These are phyloP conservation scores for Silvanus unidentatus DNA, from an alignment of 2,888 invertebrate species.

Conservation along the genomic window DNA sequence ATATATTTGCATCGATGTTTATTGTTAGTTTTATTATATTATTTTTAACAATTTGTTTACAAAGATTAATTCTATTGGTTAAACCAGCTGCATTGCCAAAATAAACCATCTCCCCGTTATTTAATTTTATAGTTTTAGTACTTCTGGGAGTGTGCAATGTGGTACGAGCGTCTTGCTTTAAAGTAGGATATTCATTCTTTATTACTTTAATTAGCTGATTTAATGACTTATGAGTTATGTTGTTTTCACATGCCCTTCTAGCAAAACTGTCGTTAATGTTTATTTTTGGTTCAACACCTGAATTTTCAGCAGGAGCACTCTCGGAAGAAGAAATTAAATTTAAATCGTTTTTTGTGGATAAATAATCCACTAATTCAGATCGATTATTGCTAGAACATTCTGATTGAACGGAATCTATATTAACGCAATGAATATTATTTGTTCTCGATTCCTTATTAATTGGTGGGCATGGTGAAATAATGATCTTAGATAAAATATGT, in stretches of 20 bases:
- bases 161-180: conserved; percentile 1
- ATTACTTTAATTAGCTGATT: conserved; percentile 1
- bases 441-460: background rate
- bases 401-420: too few relatives aligned
- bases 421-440: background rate
- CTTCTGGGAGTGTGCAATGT: background rate
- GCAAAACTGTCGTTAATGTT: too few relatives aligned
- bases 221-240: conserved; percentile 3
- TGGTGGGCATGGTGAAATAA: background rate
- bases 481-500: background rate
- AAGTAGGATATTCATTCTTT: background rate
- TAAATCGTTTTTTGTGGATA: too few relatives aligned
- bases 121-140: background rate
- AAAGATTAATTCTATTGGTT: background rate
- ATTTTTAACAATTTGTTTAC: background rate
- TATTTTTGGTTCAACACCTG: too few relatives aligned
- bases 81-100: background rate
- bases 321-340: too few relatives aligned
- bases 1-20: conserved; percentile 4
- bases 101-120: conserved; percentile 1
- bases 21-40: background rate
- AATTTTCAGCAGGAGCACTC: too few relatives aligned
- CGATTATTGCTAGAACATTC: too few relatives aligned
- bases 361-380: too few relatives aligned
- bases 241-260: conserved; percentile 1